phyloP scores from a whole-genome alignment of 1,140 invertebrate genomes.

The Papilio dardanus region DNA sequence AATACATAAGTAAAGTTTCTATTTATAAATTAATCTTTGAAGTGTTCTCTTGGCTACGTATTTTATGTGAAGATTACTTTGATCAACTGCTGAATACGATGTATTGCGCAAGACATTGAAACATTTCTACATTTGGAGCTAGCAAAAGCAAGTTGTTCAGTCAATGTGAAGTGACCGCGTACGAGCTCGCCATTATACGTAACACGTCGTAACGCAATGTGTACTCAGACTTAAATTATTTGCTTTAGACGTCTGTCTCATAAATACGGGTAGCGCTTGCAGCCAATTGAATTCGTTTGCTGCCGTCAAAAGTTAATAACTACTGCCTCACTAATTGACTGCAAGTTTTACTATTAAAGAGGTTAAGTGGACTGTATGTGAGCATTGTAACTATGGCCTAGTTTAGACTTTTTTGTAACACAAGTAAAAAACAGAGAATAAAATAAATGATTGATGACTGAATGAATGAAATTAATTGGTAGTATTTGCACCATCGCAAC shows the following conservation, averaged over 20 bases:
- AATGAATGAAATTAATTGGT: not conserved
- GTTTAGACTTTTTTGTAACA: not conserved
- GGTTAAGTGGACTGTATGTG: slow-evolving; percentile 68
- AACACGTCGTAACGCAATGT: not conserved
- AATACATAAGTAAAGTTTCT: slow-evolving; percentile 6
- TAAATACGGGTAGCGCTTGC: slow-evolving; percentile 42
- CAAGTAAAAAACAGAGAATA: not conserved
- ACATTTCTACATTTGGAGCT: not conserved
- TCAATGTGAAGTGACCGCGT: not conserved
- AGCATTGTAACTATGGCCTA: slow-evolving; percentile 22
- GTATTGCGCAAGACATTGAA: not conserved
- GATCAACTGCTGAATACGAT: not conserved
- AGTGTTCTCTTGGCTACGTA: not conserved
- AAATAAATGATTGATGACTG: no score
- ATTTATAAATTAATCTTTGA: slow-evolving; percentile 2
- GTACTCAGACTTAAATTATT: slow-evolving; percentile 45
- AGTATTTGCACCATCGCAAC: not conserved
- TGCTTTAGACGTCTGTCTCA: slow-evolving; percentile 52
- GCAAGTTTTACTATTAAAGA: slow-evolving; percentile 68
- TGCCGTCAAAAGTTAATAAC: slow-evolving; percentile 71
- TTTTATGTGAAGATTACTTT: not conserved
- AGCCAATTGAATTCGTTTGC: slow-evolving; percentile 67
- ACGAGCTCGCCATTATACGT: not conserved
- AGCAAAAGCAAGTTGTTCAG: not conserved
- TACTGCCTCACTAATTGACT: slow-evolving; percentile 71